These are phyloP conservation scores for Hyla sarda DNA, from an alignment of 2,113 vertebrate genomes.

Conservation along the genomic window DNA sequence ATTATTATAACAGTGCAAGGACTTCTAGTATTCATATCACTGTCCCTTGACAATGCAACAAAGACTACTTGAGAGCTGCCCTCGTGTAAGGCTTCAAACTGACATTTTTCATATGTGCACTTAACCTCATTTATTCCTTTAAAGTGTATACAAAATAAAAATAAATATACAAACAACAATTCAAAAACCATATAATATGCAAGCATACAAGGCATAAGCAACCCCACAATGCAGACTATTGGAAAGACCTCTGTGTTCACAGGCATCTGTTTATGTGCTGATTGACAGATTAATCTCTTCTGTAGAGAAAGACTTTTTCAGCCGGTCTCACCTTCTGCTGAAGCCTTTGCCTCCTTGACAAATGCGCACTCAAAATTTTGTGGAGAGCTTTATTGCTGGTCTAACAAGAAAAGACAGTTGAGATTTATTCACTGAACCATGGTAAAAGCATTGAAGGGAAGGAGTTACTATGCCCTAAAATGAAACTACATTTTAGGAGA, in stretches of 20 bases:
- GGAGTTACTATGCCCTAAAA: constrained; percentile 18
- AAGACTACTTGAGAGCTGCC: not conserved
- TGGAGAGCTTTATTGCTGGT: constrained; percentile 29
- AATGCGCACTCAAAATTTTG: constrained; percentile 25
- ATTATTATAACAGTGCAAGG: not conserved
- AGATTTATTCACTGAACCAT: constrained; percentile 45
- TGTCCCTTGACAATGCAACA: not conserved
- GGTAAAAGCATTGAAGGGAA: constrained; percentile 24
- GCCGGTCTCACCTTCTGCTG: constrained; percentile 20
- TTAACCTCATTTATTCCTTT: not conserved
- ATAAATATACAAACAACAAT: not conserved
- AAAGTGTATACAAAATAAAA: constrained; percentile 1
- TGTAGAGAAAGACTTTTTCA: constrained; percentile 10
- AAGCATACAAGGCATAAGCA: not conserved
- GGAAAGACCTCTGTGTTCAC: constrained; percentile 32
- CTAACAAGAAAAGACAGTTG: constrained; percentile 36
- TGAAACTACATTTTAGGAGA: constrained; percentile 27
- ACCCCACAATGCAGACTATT: constrained; percentile 19
- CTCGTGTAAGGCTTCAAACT: not conserved
- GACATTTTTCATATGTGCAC: not conserved
- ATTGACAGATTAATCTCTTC: constrained; percentile 49
- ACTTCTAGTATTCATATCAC: not conserved
- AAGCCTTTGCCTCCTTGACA: constrained; percentile 32
- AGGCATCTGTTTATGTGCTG: constrained; percentile 31
- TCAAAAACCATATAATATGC: not conserved